Conservation (phyloP, 2,797 vertebrate species). For the Semaprochilodus insignis region DNA sequence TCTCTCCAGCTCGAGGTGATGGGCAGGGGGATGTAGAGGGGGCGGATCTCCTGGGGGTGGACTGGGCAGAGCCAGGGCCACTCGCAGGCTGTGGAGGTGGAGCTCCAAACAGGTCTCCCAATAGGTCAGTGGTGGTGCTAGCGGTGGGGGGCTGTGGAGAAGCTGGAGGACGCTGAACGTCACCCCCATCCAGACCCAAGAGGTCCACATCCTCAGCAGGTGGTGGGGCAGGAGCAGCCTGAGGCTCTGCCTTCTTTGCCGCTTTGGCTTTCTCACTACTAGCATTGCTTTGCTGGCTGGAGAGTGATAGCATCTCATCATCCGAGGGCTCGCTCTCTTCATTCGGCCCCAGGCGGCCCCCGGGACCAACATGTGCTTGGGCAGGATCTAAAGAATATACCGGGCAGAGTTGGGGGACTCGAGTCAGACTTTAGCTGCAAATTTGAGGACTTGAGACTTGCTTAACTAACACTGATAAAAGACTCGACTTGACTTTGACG, state of each 20-base stretch:
- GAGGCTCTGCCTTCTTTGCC: constrained; percentile 76
- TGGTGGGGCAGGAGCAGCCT: constrained; percentile 65
- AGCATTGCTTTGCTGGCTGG: constrained; percentile 90
- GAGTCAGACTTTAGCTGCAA: too few species aligned
- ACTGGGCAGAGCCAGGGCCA: constrained; percentile 85
- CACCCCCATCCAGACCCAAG: constrained; percentile 87
- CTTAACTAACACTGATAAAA: background rate
- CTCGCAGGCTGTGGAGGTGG: constrained; percentile 78
- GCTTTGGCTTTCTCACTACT: constrained; percentile 75
- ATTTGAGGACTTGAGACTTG: too few species aligned
- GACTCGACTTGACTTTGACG: too few species aligned
- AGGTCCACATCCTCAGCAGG: constrained; percentile 89
- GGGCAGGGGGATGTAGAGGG: constrained; percentile 87
- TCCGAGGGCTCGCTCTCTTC: constrained; percentile 97
- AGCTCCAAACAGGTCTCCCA: constrained; percentile 91
- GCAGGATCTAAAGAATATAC: constrained; percentile 73
- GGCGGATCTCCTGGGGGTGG: constrained; percentile 87
- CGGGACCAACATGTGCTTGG: constrained; percentile 81
- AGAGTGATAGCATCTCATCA: constrained; percentile 96
- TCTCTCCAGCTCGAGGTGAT: constrained; percentile 80
- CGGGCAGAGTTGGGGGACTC: background rate
- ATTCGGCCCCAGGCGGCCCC: constrained; percentile 85
- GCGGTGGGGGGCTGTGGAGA: constrained; percentile 79
- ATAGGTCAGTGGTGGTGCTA: constrained; percentile 88
- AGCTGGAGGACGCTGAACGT: constrained; percentile 74